Percentiles rank a stretch among this genome's conserved stretches.
These are phyloP conservation scores for Ceratotherium simum DNA, from an alignment of 2,113 vertebrate genomes.

Conservation along the genomic window DNA sequence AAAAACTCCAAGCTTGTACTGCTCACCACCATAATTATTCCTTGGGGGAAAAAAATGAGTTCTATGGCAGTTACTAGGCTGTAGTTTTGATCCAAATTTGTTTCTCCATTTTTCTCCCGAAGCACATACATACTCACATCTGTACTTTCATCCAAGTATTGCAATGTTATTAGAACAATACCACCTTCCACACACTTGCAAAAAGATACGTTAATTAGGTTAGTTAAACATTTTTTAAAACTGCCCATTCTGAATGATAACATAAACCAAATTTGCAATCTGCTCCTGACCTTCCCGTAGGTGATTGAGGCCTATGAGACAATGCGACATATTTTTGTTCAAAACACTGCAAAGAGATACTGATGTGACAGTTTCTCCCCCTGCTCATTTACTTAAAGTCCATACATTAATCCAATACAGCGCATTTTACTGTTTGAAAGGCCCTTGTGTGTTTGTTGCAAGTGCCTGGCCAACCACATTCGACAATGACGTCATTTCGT, in stretches of 20 bases:
- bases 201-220: neutral
- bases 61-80: neutral
- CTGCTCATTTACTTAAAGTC: neutral
- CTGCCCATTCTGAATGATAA: neutral
- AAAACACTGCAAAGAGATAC: neutral
- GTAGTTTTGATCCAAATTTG: neutral
- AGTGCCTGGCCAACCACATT: neutral
- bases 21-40: constrained; percentile 27
- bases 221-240: neutral
- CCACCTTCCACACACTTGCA: neutral
- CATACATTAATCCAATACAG: neutral
- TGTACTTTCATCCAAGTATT: neutral
- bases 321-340: neutral
- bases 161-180: neutral
- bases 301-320: neutral
- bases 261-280: neutral
- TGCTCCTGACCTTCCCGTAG: neutral
- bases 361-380: neutral
- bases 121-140: neutral
- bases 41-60: neutral
- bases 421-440: neutral
- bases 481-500: neutral
- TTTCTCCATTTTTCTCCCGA: neutral
- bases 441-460: neutral
- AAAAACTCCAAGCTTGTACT: neutral